Conservation (phyloP, 2,113 vertebrate species). For the Motacilla alba region DNA sequence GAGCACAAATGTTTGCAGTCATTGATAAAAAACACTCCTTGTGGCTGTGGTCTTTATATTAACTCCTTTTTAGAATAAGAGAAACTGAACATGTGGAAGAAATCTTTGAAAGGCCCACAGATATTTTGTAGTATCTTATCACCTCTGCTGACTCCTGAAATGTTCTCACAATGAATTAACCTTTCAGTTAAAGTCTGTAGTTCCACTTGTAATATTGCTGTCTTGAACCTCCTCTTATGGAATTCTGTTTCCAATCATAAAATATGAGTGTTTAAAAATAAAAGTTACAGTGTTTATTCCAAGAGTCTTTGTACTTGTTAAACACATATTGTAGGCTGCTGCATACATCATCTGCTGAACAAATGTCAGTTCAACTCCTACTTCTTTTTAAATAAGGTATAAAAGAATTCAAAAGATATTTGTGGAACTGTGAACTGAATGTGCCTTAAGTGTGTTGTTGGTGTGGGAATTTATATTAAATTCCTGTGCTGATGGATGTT, state of each 20-base stretch:
- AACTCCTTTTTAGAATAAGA: background rate
- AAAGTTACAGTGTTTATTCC: background rate
- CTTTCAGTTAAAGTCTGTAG: background rate
- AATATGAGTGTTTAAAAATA: slow-evolving; percentile 1
- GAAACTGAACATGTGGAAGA: background rate
- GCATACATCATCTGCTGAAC: background rate
- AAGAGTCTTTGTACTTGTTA: slow-evolving; percentile 1
- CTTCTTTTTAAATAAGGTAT: background rate
- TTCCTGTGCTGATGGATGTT: background rate
- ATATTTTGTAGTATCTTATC: background rate
- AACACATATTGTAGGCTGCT: background rate
- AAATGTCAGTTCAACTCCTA: background rate
- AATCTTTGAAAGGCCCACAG: background rate
- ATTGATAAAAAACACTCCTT: background rate
- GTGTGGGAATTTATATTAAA: background rate
- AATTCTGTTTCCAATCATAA: background rate
- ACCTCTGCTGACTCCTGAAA: background rate
- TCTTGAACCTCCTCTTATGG: background rate
- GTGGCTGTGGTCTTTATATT: background rate
- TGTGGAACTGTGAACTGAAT: background rate
- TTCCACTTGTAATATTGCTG: background rate
- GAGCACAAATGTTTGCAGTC: background rate
- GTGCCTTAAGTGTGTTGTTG: background rate
- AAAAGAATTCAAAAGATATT: background rate
- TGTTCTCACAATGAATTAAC: background rate